Evolutionary conservation across 2,888 invertebrate species (phyloP).

Genomic region (Chrysodeixis includens): DNA sequence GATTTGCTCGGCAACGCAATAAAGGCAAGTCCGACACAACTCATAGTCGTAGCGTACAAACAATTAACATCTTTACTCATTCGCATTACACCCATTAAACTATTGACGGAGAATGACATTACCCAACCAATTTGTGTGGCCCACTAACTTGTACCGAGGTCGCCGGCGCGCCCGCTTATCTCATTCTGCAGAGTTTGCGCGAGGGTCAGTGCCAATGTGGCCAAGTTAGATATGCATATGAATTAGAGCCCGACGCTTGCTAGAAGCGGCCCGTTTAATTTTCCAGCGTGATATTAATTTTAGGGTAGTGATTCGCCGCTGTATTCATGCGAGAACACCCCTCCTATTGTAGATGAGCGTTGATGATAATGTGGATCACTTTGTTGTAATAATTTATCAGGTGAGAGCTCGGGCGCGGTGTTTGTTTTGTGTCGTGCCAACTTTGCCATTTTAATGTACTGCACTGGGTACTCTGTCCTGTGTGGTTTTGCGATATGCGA

Average conservation of each 20-base stretch:
- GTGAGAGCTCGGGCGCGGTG: constrained; percentile 34
- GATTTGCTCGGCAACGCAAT: constrained; percentile 65
- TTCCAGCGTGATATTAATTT: constrained; percentile 80
- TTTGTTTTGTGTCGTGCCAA: constrained; percentile 33
- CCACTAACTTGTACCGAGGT: constrained; percentile 51
- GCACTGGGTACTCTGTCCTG: constrained; percentile 16
- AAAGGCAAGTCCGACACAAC: constrained; percentile 58
- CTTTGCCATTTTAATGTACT: constrained; percentile 36
- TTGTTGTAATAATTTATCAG: constrained; percentile 60
- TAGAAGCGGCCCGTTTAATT: constrained; percentile 75
- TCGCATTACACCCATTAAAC: constrained; percentile 64
- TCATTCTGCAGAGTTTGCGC: constrained; percentile 62
- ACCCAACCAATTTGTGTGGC: constrained; percentile 68
- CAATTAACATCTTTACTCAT: constrained; percentile 69
- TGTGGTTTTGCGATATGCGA: constrained; percentile 33
- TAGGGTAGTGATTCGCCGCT: constrained; percentile 76
- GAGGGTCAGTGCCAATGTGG: constrained; percentile 72
- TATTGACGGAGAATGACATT: constrained; percentile 64
- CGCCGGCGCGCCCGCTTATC: constrained; percentile 58
- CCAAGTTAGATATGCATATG: constrained; percentile 74
- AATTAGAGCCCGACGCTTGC: constrained; percentile 62
- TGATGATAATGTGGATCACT: constrained; percentile 76
- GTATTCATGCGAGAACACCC: constrained; percentile 68
- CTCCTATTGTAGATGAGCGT: constrained; percentile 68
- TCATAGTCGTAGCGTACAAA: constrained; percentile 59